Evolutionary conservation across 2,113 vertebrate species (phyloP).

Genomic region (Heloderma charlesbogerti): DNA sequence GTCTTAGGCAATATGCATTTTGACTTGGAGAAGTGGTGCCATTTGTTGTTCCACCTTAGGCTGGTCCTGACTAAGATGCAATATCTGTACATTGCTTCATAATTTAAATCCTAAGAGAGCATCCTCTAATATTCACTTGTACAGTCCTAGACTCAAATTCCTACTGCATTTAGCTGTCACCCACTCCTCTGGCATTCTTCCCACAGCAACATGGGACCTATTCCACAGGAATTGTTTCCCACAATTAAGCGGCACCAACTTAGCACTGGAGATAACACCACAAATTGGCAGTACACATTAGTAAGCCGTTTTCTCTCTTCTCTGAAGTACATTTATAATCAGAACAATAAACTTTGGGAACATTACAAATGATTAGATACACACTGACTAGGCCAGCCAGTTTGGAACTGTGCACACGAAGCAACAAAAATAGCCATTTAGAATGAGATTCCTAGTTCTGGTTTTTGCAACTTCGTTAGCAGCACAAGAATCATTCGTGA

Average conservation of each 20-base stretch:
- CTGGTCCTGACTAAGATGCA: not conserved
- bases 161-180: slow-evolving; percentile 30
- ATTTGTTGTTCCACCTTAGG: not conserved
- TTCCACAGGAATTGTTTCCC: slow-evolving; percentile 41
- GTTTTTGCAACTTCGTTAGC: not conserved
- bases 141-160: not conserved
- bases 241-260: slow-evolving; percentile 13
- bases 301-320: not conserved
- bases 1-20: not conserved
- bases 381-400: not conserved
- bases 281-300: slow-evolving; percentile 25
- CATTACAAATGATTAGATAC: not conserved
- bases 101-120: slow-evolving; percentile 23
- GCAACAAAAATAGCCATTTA: not conserved
- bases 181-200: slow-evolving; percentile 37
- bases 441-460: not conserved
- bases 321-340: not conserved
- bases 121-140: slow-evolving; percentile 18
- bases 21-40: not conserved
- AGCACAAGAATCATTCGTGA: not conserved
- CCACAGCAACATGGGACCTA: slow-evolving; percentile 30
- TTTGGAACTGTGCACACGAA: not conserved
- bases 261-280: slow-evolving; percentile 33
- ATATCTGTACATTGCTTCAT: not conserved
- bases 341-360: not conserved